Base-by-base conservation (phyloP, 2,797 vertebrate genomes). In the Staurois parvus region DNA sequence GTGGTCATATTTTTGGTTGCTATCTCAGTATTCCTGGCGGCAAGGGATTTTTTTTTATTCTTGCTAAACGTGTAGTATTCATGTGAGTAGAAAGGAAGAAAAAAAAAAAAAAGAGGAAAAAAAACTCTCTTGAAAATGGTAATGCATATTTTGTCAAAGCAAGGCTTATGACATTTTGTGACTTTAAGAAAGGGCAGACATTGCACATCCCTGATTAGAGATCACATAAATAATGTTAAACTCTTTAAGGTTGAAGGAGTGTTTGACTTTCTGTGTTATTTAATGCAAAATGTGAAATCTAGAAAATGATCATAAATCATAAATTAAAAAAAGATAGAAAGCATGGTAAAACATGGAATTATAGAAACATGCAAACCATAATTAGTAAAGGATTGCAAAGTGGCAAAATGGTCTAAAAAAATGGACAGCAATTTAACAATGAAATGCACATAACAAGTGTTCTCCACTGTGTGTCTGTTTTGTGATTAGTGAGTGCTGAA, bases 121-220 rank as follows among this genome's bases (percentile, higher is more conserved):
- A 77, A 77, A 40, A 21, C 28, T 59, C 24, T 59, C 24, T 12
- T 56, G 45, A 52, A 62, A 76, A 59, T 62, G 13, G 21, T 59
- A n/a, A 34, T 52, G 48, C 48, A 52, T 52, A 52, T 4, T 52
- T 52, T 76, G 52, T 76, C 11, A 34, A 76, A 76, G n/a, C 10
- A 76, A 62, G 11, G 52, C 59, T 66, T 64, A 64, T 78, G 74
- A 76, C 74, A 76, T 78, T 64, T 78, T 66, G 34, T 42, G 66
- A 79, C 77, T 79, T 79, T 69, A 45, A 48, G 28, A 67, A 68
- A 79, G 26, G 28, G 37, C 37, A 32, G 40, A 32, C 15, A 67
- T 68, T 48, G 26, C 19, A 15, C 64, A 70, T 4, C 29, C 17
- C 34, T 62, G 24, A 32, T 81, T 59, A 81, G 19, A 74, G 70